Conservation (phyloP, 2,113 vertebrate genomes). For the Prietella phreatophila region DNA sequence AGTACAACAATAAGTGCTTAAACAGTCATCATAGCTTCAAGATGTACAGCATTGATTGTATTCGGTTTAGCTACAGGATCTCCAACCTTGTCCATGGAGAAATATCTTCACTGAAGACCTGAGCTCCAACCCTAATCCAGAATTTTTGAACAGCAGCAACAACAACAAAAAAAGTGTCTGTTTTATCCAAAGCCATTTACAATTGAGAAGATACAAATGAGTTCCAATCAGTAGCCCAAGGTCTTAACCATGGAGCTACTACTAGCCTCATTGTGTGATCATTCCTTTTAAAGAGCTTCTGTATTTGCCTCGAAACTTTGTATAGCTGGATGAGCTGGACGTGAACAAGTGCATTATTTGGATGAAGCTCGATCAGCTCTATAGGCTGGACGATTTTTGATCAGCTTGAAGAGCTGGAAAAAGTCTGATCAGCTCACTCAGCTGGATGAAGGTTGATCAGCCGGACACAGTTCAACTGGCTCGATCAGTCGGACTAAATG, state of each 20-base stretch:
- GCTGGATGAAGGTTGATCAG: neutral
- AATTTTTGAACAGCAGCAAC: too few relatives aligned
- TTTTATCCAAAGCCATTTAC: neutral
- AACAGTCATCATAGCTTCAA: conserved; percentile 67
- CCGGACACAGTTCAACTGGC: too few relatives aligned
- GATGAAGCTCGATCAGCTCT: neutral
- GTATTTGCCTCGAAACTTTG: neutral
- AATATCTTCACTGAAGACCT: conserved; percentile 12
- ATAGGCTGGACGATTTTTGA: neutral
- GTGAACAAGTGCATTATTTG: neutral
- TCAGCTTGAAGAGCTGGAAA: neutral
- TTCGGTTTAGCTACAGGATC: conserved; percentile 27
- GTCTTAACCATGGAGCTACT: neutral
- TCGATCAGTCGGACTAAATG: neutral
- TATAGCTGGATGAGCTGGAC: neutral
- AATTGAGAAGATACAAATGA: neutral
- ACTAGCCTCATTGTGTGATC: neutral
- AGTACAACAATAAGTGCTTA: conserved; percentile 60
- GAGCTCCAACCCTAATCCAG: neutral
- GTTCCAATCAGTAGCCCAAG: neutral
- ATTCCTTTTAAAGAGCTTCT: neutral
- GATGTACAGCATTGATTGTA: conserved; percentile 60
- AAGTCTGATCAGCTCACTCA: neutral
- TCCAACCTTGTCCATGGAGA: conserved; percentile 18
- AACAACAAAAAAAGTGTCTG: too few relatives aligned